Evolutionary conservation across 2,113 vertebrate genomes (phyloP), one percentile per base, ranked within the genome.

Genomic region (Xiphias gladius): DNA sequence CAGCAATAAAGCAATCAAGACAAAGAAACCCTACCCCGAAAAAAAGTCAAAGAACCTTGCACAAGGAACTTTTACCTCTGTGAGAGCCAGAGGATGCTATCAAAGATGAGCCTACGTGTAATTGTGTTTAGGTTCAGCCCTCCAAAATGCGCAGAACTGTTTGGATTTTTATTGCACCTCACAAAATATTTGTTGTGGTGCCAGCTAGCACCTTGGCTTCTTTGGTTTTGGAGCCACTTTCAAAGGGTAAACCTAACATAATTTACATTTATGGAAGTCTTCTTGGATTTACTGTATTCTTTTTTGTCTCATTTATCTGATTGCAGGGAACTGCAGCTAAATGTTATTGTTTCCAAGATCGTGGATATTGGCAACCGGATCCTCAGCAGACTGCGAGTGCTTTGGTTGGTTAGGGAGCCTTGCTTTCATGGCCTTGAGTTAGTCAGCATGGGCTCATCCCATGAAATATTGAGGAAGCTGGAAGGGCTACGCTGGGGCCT

Each of bases 391-490:
- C 83, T 67, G 79, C 39, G 59, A 84, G 89, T 32, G 65, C 87
- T 87, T 81, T 64, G 84, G 86, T 84, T 43, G 84, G 84, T 81
- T 75, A 58, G 85, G 83, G 91, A 92, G 85, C 48, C 50, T 32
- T 63, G 89, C 84, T 82, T 57, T 86, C 82, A 82, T 83, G 92
- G 93, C 93, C 93, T 94, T 94, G 92, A 94, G 90, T 90, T 91
- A 89, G 91, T 90, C 93, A 86, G 90, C 90, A 74, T 81, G 87
- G 93, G 86, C 91, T 82, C 84, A 88, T 84, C 84, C 86, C 91
- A 94, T 94, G 62, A 94, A 94, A 94, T 93, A 94, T 94, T 94
- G 92, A 94, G 88, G 88, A 93, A 80, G 90, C 85, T 88, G 85
- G 82, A 83, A 91, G 88, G 84, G 87, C 83, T 78, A 78, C 80